Conservation (phyloP, 2,113 vertebrate genomes). For the human region GRCh38 chr3:94417001-94417500, state of each 20-base stretch:
- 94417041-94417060: not conserved
- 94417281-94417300: not conserved
- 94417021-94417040: not conserved
- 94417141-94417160: not conserved
- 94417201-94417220: slow-evolving; percentile 20
- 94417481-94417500: not conserved
- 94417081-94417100: not conserved
- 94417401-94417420: not conserved
- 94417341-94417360: slow-evolving; percentile 13
- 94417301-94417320: not conserved
- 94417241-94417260: slow-evolving; percentile 22
- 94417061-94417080: not conserved
- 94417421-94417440: slow-evolving; percentile 12
- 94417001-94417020: not conserved
- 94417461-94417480: not conserved
- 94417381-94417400: slow-evolving; percentile 24
- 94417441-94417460: not conserved
- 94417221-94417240: slow-evolving; percentile 29
- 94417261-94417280: slow-evolving; percentile 31
- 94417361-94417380: not conserved
- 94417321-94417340: not conserved
- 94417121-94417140: not conserved
- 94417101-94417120: not conserved
- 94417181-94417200: not conserved
- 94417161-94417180: not conserved